Percentiles rank a stretch among this genome's conserved stretches.
phyloP scores from a whole-genome alignment of 23 tunicate genomes.

The Pegea sp. region DNA sequence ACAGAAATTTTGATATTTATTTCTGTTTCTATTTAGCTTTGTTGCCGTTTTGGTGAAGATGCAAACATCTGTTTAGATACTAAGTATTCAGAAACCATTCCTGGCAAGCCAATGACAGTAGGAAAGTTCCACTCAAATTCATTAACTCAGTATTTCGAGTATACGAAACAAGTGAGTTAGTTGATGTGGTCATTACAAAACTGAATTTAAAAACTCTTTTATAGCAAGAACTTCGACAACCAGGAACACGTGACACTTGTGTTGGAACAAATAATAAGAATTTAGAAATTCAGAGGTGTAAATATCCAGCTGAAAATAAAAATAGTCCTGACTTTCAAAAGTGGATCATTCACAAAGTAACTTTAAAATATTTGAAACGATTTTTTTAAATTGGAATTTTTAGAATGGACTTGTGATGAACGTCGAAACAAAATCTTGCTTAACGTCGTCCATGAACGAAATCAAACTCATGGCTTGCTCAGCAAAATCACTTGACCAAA shows the following conservation, averaged over 20 bases:
- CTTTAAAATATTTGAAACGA: background rate
- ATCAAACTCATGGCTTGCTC: slow-evolving; percentile 59
- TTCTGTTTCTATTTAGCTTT: slow-evolving; percentile 17
- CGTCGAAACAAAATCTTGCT: slow-evolving; percentile 22
- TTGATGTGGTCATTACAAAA: background rate
- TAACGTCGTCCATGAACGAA: slow-evolving; percentile 50
- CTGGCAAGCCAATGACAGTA: slow-evolving; percentile 59
- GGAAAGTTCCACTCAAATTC: slow-evolving; percentile 11
- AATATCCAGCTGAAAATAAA: slow-evolving; percentile 37
- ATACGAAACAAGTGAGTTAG: slow-evolving; percentile 49
- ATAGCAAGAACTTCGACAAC: slow-evolving; percentile 67
- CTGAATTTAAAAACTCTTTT: background rate
- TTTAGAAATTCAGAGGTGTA: slow-evolving; percentile 66
- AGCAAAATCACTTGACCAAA: slow-evolving; percentile 31
- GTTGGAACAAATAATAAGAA: slow-evolving; percentile 35
- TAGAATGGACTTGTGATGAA: slow-evolving; percentile 21
- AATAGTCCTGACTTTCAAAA: slow-evolving; percentile 42
- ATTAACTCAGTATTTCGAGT: slow-evolving; percentile 54
- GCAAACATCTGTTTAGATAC: slow-evolving; percentile 65
- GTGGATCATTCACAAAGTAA: slow-evolving; percentile 27
- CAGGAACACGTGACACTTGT: slow-evolving; percentile 62
- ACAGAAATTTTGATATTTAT: background rate
- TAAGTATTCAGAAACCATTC: slow-evolving; percentile 21
- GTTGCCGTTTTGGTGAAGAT: slow-evolving; percentile 52
- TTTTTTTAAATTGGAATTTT: no score